Evolutionary conservation across 2,888 invertebrate genomes (phyloP).

Genomic region (Thumatha senex): DNA sequence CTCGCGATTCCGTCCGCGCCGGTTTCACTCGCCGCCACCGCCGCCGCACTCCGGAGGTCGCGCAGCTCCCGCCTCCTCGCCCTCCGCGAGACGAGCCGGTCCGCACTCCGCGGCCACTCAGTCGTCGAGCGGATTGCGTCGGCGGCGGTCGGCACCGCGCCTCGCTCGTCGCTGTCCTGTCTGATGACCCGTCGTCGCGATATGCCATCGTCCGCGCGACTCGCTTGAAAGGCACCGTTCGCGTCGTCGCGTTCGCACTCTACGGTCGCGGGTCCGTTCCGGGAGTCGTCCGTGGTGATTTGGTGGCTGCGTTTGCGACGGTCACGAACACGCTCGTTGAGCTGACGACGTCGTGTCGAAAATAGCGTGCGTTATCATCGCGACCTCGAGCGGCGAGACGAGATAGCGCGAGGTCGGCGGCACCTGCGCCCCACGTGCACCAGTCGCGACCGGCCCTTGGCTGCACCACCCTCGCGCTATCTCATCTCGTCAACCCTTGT

Average conservation of each 20-base stretch:
- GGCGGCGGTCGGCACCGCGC: conserved; percentile 61
- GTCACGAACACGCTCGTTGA: conserved; percentile 58
- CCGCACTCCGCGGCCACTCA: conserved; percentile 55
- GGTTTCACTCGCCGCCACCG: conserved; percentile 64
- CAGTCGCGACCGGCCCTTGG: conserved; percentile 50
- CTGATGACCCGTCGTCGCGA: conserved; percentile 39
- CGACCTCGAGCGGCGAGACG: conserved; percentile 78
- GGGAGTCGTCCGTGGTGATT: conserved; percentile 61
- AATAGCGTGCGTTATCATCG: conserved; percentile 80
- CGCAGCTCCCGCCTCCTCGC: conserved; percentile 68
- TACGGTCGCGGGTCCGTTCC: conserved; percentile 54
- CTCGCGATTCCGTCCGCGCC: conserved; percentile 65
- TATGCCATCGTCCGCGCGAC: conserved; percentile 40
- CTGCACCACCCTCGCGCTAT: conserved; percentile 25
- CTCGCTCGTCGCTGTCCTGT: conserved; percentile 35
- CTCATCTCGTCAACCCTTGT: conserved; percentile 19
- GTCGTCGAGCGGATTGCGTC: conserved; percentile 79
- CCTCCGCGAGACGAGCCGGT: conserved; percentile 52
- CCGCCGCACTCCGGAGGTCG: conserved; percentile 69
- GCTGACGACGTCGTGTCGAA: conserved; percentile 63
- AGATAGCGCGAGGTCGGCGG: conserved; percentile 80
- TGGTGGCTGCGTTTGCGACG: conserved; percentile 70
- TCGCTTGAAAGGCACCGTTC: conserved; percentile 44
- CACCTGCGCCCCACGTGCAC: conserved; percentile 74
- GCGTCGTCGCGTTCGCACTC: conserved; percentile 38